A percentile compares a stretch with the other conserved stretches of the same genome.
Evolutionary conservation across 2,797 vertebrate genomes (phyloP).

Genomic region (Argya squamiceps): DNA sequence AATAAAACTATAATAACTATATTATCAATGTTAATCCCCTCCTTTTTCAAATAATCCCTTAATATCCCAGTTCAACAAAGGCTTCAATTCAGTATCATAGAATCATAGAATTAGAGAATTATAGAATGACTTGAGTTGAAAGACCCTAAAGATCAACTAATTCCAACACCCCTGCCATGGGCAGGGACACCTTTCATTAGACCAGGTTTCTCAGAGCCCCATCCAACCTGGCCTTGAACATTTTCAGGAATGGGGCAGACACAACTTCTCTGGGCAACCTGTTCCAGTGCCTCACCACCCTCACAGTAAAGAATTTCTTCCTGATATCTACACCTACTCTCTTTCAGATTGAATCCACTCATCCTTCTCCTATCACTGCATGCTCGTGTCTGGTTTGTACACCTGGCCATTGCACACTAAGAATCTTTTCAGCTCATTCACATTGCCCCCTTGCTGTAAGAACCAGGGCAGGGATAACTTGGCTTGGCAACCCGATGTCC

Average conservation of each 20-base stretch:
- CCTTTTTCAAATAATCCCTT: background rate
- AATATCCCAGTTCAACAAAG: background rate
- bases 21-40: accelerated
- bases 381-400: accelerated
- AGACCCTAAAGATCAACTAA: background rate
- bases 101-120: background rate
- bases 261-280: accelerated
- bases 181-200: background rate
- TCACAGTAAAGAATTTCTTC: background rate
- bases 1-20: background rate
- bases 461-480: background rate
- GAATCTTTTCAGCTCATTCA: background rate
- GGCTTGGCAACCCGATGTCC: background rate
- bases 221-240: background rate
- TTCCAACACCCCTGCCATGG: background rate
- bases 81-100: background rate
- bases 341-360: background rate
- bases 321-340: background rate
- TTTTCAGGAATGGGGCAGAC: background rate
- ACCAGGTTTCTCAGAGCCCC: background rate
- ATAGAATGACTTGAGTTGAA: background rate
- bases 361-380: background rate
- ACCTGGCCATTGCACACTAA: background rate
- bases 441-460: background rate
- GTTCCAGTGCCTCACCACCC: no score